Conservation (phyloP, 2,113 vertebrate genomes). For the Ceyx melanurus region DNA sequence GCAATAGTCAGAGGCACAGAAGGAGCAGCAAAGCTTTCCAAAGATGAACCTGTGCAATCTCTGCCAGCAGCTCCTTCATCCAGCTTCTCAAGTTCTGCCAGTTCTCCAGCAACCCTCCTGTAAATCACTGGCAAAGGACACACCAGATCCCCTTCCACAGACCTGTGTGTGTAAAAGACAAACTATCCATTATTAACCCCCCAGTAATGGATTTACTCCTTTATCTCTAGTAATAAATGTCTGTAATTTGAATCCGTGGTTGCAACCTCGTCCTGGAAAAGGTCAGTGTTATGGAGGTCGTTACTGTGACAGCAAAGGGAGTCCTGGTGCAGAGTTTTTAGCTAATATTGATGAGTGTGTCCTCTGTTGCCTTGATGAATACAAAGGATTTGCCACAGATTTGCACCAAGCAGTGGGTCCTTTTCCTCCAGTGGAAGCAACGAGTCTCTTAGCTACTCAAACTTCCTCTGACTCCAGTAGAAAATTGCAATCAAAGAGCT, state of each 20-base stretch:
- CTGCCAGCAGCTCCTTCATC: background rate
- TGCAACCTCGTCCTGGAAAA: background rate
- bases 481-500: background rate
- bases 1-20: accelerated
- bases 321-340: background rate
- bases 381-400: background rate
- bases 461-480: background rate
- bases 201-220: background rate
- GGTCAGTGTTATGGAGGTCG: background rate
- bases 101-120: background rate
- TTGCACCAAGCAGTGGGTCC: background rate
- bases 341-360: background rate
- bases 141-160: background rate
- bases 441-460: background rate
- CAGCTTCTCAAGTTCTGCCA: background rate
- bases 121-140: background rate
- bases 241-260: background rate
- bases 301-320: background rate
- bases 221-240: background rate
- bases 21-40: background rate
- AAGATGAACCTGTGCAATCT: background rate
- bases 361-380: background rate
- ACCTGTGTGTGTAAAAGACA: background rate
- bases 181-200: background rate
- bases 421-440: accelerated